Conservation (phyloP, 2,113 vertebrate species). For the Cranoglanis bouderius region DNA sequence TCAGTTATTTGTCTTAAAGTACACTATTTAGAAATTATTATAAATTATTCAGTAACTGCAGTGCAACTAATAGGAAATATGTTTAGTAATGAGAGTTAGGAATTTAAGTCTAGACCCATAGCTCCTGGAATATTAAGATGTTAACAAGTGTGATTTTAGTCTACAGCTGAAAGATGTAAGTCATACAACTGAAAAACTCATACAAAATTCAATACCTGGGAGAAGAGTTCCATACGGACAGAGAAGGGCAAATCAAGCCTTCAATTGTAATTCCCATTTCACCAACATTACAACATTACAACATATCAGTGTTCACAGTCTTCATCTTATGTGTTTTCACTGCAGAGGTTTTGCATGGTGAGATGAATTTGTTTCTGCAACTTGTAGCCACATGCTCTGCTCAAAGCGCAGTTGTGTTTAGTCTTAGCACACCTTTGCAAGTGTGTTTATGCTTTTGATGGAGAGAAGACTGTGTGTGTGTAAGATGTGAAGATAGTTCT, state of each 20-base stretch:
- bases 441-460: constrained; percentile 67
- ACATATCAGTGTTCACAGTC: not conserved
- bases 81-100: not conserved
- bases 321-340: not conserved
- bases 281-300: not conserved
- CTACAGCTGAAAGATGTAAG: not conserved
- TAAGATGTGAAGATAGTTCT: constrained; percentile 71
- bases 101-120: not conserved
- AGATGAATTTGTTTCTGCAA: constrained; percentile 15
- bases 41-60: not conserved
- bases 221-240: not conserved
- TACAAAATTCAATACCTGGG: not conserved
- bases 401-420: constrained; percentile 45
- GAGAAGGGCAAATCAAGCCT: not conserved
- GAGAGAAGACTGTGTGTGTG: constrained; percentile 59
- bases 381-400: constrained; percentile 47
- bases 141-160: not conserved
- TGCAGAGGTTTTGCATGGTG: not conserved
- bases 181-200: not conserved
- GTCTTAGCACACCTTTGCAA: constrained; percentile 47
- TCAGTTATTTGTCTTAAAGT: not conserved
- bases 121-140: not conserved
- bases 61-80: not conserved
- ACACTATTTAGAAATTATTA: not conserved
- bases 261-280: not conserved